Evolutionary conservation across 2,113 vertebrate species (phyloP), one percentile per base, ranked within the genome.

Genomic region (Notarius lentiginosus): DNA sequence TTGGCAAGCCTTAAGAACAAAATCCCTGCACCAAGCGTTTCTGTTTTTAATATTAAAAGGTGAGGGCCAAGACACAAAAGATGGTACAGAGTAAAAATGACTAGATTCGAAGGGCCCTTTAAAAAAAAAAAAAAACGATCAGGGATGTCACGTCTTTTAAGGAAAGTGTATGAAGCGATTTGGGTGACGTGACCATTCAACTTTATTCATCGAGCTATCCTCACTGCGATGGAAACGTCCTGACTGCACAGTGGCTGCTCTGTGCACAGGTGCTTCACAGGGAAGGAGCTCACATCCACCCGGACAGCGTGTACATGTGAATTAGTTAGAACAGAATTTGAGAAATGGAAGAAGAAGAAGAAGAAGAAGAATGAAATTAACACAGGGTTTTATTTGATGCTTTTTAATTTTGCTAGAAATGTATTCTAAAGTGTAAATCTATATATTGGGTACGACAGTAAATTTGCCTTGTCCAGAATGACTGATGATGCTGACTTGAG

Each of bases 361-460:
- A 30, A 30, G 30, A 30, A 30, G 30, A 73, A 72, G 63, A 73
- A 84, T 79, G 79, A 83, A 81, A 86, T 91, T 90, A 92, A 93
- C 91, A 95, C 94, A 95, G 94, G 95, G 94, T 95, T 94, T 92
- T 92, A 92, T 92, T 87, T 90, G 82, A 89, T 90, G 84, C 87
- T 90, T 82, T 91, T 91, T 90, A 41, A 91, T 82, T 88, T 93
- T 92, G 75, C 91, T 93, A 89, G 90, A 83, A 30, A 27, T 84
- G 51, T 83, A 65, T 88, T 87, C 7, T 87, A 81, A 84, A 81
- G 47, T 87, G 82, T 87, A 86, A 92, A 95, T 90, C 92, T 94
- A 89, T 93, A 92, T 93, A 91, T 92, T 92, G 90, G 95, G 94
- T 95, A 95, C 94, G 93, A 90, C 92, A 92, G 87, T 90, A 91